Conservation (phyloP, 2,113 vertebrate species). For the Motacilla alba region DNA sequence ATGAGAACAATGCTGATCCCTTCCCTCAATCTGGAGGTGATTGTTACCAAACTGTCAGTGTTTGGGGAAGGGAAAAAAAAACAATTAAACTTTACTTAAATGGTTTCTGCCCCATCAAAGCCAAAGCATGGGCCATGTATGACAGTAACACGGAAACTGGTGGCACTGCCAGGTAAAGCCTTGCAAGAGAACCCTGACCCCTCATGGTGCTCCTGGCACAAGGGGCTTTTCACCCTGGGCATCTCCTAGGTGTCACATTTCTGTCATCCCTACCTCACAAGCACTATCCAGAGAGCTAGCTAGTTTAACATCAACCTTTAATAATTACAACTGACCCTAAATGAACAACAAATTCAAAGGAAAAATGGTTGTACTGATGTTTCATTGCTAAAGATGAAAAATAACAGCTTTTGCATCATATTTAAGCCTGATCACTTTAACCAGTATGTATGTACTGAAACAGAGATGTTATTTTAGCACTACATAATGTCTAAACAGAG, state of each 20-base stretch:
- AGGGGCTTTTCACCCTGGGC: neutral
- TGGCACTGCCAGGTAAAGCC: neutral
- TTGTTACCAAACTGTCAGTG: neutral
- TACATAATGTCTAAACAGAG: neutral
- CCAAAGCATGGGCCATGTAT: neutral
- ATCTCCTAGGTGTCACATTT: neutral
- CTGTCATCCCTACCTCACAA: neutral
- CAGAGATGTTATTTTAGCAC: neutral
- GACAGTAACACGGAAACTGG: rapidly evolving
- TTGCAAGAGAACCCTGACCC: neutral
- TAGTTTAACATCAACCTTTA: neutral
- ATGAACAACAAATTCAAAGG: neutral
- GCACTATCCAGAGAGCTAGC: neutral
- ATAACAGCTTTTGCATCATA: neutral
- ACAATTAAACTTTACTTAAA: neutral
- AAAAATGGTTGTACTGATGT: neutral
- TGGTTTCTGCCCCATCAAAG: neutral
- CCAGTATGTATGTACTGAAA: neutral
- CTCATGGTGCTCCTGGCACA: neutral
- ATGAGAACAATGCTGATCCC: neutral
- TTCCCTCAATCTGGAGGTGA: neutral
- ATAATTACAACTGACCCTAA: neutral
- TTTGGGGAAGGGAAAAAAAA: neutral
- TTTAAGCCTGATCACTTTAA: neutral
- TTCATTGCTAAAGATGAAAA: neutral